Evolutionary conservation across 2,888 invertebrate genomes (phyloP), one percentile per base, ranked within the genome.

Genomic region (Aspidapion aeneum): DNA sequence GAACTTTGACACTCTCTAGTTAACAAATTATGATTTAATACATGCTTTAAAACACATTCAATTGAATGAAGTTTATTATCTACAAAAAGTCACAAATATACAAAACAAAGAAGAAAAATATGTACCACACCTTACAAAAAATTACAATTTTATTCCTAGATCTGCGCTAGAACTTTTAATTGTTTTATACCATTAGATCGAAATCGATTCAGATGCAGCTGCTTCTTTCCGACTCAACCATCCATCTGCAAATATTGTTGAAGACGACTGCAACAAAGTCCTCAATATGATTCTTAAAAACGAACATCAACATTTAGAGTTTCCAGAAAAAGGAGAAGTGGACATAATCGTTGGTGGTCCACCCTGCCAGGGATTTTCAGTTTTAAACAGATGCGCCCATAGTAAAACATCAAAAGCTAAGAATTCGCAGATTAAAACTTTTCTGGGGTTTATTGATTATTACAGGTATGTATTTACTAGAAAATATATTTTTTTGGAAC

Each of bases 201-300:
- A 92, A 75, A 87, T 87, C 69, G 82, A 89, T 65, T 85, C 86
- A 67, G 82, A 87, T 0, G 91, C 91, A 0, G 90, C 91, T 0
- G 84, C 87, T 73, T 58, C 64, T 1, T 85, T 81, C 72, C 69
- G 79, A 55, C 71, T 80, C 2, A 85, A 84, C 73, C 81, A 83
- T 70, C 82, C 83, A 0, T 72, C 77, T 1, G 78, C 81, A 61
- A 78, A 75, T 1, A 84, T 85, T 1, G 83, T 82, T 72, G 78
- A 78, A 17, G 81, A 82, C 7, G 60, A 85, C 70, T 83, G 83
- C 66, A 85, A 85, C 69, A 59, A 55, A 17, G 35, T 72, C 21
- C 64, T 73, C 9, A 52, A 60, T n/a, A 57, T 66, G 63, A 18
- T 52, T 17, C 3, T 52, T 18, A 52, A 52, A 5, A 18, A 18